These are phyloP conservation scores for Diorhabda elongata DNA, from an alignment of 1,140 invertebrate genomes.

Conservation along the genomic window DNA sequence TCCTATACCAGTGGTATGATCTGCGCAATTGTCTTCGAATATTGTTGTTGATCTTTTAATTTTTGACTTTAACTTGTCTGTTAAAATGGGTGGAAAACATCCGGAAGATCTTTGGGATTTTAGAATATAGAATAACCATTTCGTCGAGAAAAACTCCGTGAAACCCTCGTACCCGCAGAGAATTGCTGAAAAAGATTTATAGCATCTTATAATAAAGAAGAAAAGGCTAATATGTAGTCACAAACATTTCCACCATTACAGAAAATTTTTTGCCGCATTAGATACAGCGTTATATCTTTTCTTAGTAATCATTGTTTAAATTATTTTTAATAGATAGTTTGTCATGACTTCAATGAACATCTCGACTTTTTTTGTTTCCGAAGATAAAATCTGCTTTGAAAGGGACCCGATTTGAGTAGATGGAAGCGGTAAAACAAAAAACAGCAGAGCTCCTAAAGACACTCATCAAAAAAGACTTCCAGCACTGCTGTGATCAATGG, in stretches of 20 bases:
- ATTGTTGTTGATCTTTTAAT: slow-evolving; percentile 28
- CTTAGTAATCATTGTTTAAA: no score
- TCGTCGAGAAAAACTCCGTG: slow-evolving; percentile 28
- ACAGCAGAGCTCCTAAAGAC: no score
- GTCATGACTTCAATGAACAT: no score
- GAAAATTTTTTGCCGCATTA: background rate
- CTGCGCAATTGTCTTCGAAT: slow-evolving; percentile 36
- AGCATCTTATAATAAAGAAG: background rate
- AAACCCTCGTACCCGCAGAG: slow-evolving; percentile 39
- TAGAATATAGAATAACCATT: slow-evolving; percentile 32
- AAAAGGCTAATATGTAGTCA: background rate
- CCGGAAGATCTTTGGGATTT: slow-evolving; percentile 32
- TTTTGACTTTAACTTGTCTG: slow-evolving; percentile 17
- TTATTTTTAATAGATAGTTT: no score
- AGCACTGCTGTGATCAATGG: no score
- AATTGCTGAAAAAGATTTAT: slow-evolving; percentile 28
- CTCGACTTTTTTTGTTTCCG: no score
- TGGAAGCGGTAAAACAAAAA: no score
- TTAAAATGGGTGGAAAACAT: slow-evolving; percentile 29
- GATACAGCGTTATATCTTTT: no score
- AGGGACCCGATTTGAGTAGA: no score
- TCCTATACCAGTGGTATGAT: slow-evolving; percentile 39
- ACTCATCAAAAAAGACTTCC: no score
- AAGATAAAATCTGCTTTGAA: no score
- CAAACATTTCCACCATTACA: background rate